Evolutionary conservation across 1,140 invertebrate genomes (phyloP), one percentile per base, ranked within the genome.

Genomic region (Uloborus diversus): DNA sequence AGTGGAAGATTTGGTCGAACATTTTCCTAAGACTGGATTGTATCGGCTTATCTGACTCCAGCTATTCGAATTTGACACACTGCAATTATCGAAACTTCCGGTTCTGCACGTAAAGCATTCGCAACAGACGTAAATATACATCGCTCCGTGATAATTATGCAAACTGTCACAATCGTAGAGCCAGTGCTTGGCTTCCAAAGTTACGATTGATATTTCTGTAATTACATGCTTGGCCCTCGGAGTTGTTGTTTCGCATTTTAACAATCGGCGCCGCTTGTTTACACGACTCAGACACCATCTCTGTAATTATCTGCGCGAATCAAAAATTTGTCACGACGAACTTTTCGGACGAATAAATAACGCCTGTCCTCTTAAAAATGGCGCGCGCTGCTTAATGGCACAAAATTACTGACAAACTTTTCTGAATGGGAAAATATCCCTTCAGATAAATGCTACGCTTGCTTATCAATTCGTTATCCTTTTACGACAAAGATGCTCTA

Each of bases 121-220:
- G 57, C 57, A 57, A 37, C 69, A 71, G 53, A 71, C 51, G 59
- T 33, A 59, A 37, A 61, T 61, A 61, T 47, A 59, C 69, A 59
- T 71, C 35, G 69, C 53, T 30, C 27, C 35, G 27, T 30, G 61
- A 56, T 76, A 76, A 76, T 76, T 76, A 76, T 76, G 73, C 73
- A 64, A 76, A 76, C 61, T 76, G 73, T 76, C 73, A 65, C 61
- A 65, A 11, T 59, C 23, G 33, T 49, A 32, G 30, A 61, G 47
- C 73, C 42, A 53, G 42, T 20, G 30, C 11, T 37, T 27, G 65
- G 27, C 33, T 71, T 42, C n/a, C 73, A 53, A 65, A 65, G 42
- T 51, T 76, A 65, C 73, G 73, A 76, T 76, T 76, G 73, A 76
- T 76, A 76, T 76, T 76, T 53, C 73, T 65, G 42, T 76, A 76